Base-by-base conservation (phyloP, 2,113 vertebrate genomes). In the Holacanthus passer region DNA sequence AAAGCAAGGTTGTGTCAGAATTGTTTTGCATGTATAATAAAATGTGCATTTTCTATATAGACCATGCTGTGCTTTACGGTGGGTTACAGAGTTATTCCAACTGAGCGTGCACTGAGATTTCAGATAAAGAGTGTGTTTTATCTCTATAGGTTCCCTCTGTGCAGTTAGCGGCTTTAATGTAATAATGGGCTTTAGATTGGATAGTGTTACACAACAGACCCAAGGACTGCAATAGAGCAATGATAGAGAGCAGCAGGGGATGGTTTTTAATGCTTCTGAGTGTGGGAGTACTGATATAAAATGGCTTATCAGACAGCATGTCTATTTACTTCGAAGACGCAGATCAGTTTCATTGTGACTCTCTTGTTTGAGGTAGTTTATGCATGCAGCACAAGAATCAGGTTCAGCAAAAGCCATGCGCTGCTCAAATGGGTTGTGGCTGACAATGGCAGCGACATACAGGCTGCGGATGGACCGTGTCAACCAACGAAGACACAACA, bases 111-210 rank as follows among this genome's bases (percentile, higher is more conserved):
- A 58, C 22, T 70, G 59, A 70, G 58, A 82, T 85, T 74, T 82
- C 58, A 62, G 24, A 82, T 82, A 63, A 69, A 78, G 29, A 43
- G n/a, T 7, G 0, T 52, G 41, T 47, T 80, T 69, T 73, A 64
- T 85, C 75, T 73, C 69, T 65, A 62, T 79, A 60, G 60, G 41
- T 79, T 64, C 73, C 43, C 59, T 62, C 65, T 83, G 66, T 81
- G 79, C 70, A 78, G 59, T 72, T 73, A 75, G 53, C 73, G 73
- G 65, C 41, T 84, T 81, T 85, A 74, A 83, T 81, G 73, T 59
- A 84, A 80, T 83, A 83, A 92, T 85, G 71, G 85, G 19, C 81
- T 83, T 81, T 68, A 81, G 73, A 88, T 88, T 13, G 59, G 50
- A 85, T 79, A 37, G 41, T 43, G 76, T 76, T 88, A 43, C 22